These are phyloP conservation scores for Dolichoris vasculosae DNA, from an alignment of 1,140 invertebrate species.

Conservation along the genomic window DNA sequence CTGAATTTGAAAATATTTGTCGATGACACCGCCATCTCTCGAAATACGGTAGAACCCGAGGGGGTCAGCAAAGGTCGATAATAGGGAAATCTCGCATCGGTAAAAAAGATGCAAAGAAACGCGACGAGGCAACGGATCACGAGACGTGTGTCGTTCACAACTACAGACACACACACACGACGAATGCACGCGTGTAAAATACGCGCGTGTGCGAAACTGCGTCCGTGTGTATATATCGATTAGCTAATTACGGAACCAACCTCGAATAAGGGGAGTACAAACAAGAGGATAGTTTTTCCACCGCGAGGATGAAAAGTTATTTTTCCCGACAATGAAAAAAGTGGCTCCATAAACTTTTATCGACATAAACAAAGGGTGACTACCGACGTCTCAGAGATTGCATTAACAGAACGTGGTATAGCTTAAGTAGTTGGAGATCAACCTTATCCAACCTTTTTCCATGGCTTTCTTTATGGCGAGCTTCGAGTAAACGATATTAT, in stretches of 20 bases:
- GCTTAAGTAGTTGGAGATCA: conserved; percentile 10
- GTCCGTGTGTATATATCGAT: background rate
- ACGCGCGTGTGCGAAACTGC: too few relatives aligned
- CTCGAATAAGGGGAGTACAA: conserved; percentile 37
- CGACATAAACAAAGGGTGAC: conserved; percentile 58
- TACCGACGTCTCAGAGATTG: conserved; percentile 54
- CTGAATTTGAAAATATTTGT: conserved; percentile 37
- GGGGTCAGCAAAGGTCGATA: conserved; percentile 34
- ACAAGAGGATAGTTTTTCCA: conserved; percentile 54
- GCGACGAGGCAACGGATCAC: background rate
- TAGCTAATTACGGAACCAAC: background rate
- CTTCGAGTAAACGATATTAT: background rate
- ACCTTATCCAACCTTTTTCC: background rate
- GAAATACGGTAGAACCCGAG: conserved; percentile 39
- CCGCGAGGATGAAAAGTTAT: conserved; percentile 61
- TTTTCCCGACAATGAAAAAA: conserved; percentile 49
- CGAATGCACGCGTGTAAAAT: too few relatives aligned
- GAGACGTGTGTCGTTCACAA: background rate
- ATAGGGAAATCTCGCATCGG: conserved; percentile 51
- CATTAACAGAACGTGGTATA: conserved; percentile 57
- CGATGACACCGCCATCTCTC: conserved; percentile 45
- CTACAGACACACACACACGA: background rate
- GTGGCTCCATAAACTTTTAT: conserved; percentile 59
- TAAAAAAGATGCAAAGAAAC: conserved; percentile 31
- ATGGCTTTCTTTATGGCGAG: background rate